Percentiles rank a stretch among this genome's conserved stretches.
These are phyloP conservation scores for Coboldia fuscipes DNA, from an alignment of 1,140 invertebrate genomes.

Conservation along the genomic window DNA sequence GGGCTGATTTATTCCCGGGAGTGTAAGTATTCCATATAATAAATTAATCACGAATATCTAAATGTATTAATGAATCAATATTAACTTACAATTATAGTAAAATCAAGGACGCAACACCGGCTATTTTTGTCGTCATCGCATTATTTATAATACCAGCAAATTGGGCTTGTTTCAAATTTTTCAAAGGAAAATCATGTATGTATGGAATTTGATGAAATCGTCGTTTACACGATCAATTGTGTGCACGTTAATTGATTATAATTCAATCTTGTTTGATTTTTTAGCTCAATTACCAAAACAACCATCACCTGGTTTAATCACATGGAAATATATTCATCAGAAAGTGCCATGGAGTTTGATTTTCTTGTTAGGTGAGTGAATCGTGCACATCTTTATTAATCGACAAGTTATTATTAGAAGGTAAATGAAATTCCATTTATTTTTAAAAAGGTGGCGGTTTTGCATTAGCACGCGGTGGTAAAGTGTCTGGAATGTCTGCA, in stretches of 20 bases:
- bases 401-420: neutral
- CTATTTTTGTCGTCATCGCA: slow-evolving; percentile 53
- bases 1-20: slow-evolving; percentile 41
- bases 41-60: too few species aligned
- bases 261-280: too few species aligned
- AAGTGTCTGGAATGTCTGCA: slow-evolving; percentile 49
- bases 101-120: slow-evolving; percentile 64
- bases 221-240: too few species aligned
- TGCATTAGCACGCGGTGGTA: slow-evolving; percentile 63
- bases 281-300: slow-evolving; percentile 32
- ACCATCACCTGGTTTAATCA: slow-evolving; percentile 40
- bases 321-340: slow-evolving; percentile 56
- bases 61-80: neutral
- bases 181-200: slow-evolving; percentile 21
- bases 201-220: too few species aligned
- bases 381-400: too few species aligned
- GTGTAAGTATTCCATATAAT: too few species aligned
- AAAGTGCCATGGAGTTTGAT: slow-evolving; percentile 62
- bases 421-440: slow-evolving; percentile 1
- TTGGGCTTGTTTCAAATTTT: slow-evolving; percentile 47
- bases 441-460: slow-evolving; percentile 63
- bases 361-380: slow-evolving; percentile 34
- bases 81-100: slow-evolving; percentile 22
- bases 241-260: too few species aligned
- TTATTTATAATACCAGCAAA: slow-evolving; percentile 64